Conservation (phyloP, 2,888 invertebrate species). For the Coelinius sp. region DNA sequence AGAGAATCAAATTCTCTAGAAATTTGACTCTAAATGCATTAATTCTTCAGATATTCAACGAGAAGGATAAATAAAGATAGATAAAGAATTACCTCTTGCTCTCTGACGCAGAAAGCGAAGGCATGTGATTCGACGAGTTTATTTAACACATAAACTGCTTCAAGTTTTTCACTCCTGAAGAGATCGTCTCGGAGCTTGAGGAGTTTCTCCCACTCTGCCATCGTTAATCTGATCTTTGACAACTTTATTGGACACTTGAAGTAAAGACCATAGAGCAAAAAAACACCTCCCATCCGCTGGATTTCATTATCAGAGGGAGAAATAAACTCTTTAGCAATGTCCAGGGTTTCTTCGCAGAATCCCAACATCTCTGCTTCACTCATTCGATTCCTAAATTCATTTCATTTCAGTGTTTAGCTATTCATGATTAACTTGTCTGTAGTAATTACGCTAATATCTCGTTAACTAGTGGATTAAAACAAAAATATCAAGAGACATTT, state of each 20-base stretch:
- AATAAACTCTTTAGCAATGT: slow-evolving; percentile 60
- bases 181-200: slow-evolving; percentile 58
- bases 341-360: slow-evolving; percentile 64
- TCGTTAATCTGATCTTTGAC: slow-evolving; percentile 59
- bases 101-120: slow-evolving; percentile 57
- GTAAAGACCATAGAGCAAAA: slow-evolving; percentile 64
- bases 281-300: slow-evolving; percentile 62
- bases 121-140: slow-evolving; percentile 61
- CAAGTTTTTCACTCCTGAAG: slow-evolving; percentile 59
- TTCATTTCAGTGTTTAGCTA: background rate
- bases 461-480: too few relatives aligned
- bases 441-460: background rate
- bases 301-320: slow-evolving; percentile 54
- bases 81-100: slow-evolving; percentile 57
- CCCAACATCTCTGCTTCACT: slow-evolving; percentile 55
- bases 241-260: slow-evolving; percentile 61
- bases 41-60: background rate
- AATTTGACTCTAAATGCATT: background rate
- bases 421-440: too few relatives aligned
- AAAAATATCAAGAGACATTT: too few relatives aligned
- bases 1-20: too few relatives aligned
- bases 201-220: slow-evolving; percentile 59
- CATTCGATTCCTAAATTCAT: slow-evolving; percentile 41
- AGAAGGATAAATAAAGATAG: background rate
- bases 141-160: slow-evolving; percentile 64